Evolutionary conservation across 2,888 invertebrate species (phyloP).

Genomic region (Antitype chi): DNA sequence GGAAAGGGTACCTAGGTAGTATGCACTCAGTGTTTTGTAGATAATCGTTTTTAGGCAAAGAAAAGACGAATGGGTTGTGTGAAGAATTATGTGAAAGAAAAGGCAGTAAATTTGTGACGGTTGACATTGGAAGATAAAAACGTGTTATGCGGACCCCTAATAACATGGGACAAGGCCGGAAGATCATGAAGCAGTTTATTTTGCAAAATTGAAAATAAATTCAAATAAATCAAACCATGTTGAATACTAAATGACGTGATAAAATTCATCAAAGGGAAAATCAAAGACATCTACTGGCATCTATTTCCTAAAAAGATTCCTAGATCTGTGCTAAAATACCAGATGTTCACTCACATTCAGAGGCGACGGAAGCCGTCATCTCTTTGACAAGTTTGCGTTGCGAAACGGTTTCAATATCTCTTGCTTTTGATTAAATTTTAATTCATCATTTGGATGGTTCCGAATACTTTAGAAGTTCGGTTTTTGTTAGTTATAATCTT

Average conservation of each 20-base stretch:
- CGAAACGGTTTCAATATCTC: constrained; percentile 24
- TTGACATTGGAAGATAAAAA: no score
- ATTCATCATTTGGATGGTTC: constrained; percentile 2
- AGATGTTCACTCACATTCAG: constrained; percentile 23
- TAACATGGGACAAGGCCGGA: no score
- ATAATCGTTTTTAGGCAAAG: no score
- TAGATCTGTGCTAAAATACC: constrained; percentile 29
- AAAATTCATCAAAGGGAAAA: constrained; percentile 9
- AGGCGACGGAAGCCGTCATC: constrained; percentile 27
- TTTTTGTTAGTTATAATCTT: neutral
- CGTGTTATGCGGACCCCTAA: no score
- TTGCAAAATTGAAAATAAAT: neutral
- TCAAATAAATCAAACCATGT: neutral
- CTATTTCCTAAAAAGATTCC: constrained; percentile 2
- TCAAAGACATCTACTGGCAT: neutral
- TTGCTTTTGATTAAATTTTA: constrained; percentile 13
- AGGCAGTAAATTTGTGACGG: no score
- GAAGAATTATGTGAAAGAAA: no score
- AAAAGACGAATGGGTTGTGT: no score
- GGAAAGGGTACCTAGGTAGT: no score
- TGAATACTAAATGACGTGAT: neutral
- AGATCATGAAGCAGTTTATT: no score
- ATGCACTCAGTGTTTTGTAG: no score
- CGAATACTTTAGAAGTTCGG: no score
- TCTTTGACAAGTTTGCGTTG: constrained; percentile 17